Conservation (phyloP, 1,140 invertebrate genomes). For the Drosophila santomea region DNA sequence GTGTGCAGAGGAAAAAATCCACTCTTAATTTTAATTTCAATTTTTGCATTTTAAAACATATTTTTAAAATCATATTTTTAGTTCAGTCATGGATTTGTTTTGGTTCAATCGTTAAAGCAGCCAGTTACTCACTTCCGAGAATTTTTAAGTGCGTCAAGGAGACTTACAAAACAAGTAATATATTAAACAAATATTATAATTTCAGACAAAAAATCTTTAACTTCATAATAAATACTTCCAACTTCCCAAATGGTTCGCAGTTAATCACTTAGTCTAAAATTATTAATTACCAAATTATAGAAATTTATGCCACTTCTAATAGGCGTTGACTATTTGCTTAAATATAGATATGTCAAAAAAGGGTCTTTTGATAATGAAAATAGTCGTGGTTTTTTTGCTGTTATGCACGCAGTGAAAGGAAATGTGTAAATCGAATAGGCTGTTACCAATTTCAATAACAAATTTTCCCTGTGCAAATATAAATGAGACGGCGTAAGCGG, state of each 20-base stretch:
- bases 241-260: no score
- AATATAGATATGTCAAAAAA: no score
- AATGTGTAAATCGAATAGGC: no score
- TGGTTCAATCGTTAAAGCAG: background rate
- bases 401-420: no score
- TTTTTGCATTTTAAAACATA: background rate
- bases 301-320: no score
- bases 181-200: background rate
- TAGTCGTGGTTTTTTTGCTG: no score
- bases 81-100: background rate
- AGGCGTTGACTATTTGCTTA: no score
- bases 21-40: background rate
- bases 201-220: no score
- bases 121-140: background rate
- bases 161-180: background rate
- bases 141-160: background rate
- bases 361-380: no score
- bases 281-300: no score
- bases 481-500: slow-evolving; percentile 2
- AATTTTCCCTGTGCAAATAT: slow-evolving; percentile 12
- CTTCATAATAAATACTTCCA: background rate
- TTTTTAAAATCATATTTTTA: background rate
- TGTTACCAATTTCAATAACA: background rate
- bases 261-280: no score
- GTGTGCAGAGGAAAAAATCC: slow-evolving; percentile 2